Evolutionary conservation across 2,888 invertebrate species (phyloP).

Genomic region (Patella pellucida): DNA sequence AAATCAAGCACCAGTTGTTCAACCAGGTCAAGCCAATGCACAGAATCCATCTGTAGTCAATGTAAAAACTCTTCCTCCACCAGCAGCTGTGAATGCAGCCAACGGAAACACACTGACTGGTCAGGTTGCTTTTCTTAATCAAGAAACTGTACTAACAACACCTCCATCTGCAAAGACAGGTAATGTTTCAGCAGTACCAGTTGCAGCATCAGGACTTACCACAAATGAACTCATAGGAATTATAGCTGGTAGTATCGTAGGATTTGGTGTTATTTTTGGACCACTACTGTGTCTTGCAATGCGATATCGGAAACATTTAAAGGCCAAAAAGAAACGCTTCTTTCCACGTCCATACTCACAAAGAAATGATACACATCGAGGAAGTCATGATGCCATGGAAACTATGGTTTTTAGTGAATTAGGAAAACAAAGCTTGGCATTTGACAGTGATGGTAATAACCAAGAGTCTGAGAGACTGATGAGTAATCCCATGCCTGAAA

Average conservation of each 20-base stretch:
- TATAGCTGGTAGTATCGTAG: conserved; percentile 50
- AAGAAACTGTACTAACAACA: neutral
- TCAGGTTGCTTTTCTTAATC: neutral
- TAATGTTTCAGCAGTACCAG: neutral
- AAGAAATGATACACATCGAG: conserved; percentile 32
- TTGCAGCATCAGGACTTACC: conserved; percentile 17
- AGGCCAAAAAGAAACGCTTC: conserved; percentile 39
- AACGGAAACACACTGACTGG: too few relatives aligned
- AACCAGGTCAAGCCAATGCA: neutral
- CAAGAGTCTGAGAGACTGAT: neutral
- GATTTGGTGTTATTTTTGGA: conserved; percentile 53
- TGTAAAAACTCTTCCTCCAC: neutral
- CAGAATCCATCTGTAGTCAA: neutral
- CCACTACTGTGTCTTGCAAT: conserved; percentile 57
- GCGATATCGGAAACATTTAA: conserved; percentile 45
- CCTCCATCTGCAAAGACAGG: neutral
- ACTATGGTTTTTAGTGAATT: conserved; percentile 59
- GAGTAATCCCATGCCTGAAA: conserved; percentile 22
- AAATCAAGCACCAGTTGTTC: neutral
- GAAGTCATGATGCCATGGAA: conserved; percentile 44
- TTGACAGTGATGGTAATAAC: neutral
- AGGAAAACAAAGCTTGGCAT: conserved; percentile 34
- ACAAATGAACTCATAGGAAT: conserved; percentile 47
- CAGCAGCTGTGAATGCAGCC: neutral
- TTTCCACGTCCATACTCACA: conserved; percentile 29